A percentile compares a stretch with the other conserved stretches of the same genome.
Conservation (phyloP, 2,797 vertebrate genomes). For the Meriones psammophilus region DNA sequence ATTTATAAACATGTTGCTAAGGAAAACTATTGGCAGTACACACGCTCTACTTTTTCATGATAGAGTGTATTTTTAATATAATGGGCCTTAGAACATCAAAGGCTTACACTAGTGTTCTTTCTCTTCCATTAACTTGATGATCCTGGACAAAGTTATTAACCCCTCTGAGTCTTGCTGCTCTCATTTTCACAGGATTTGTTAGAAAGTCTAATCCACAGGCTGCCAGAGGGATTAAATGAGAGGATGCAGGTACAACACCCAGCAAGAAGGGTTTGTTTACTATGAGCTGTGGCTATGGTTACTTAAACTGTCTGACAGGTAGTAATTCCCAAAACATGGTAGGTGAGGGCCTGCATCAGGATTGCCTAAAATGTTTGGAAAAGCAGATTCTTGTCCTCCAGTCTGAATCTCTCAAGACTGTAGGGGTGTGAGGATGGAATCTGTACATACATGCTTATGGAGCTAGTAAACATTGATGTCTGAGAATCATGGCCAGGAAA, state of each 20-base stretch:
- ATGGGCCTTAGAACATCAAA: constrained; percentile 17
- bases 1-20: constrained; percentile 57
- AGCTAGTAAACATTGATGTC: background rate
- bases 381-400: background rate
- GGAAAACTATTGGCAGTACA: constrained; percentile 34
- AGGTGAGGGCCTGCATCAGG: background rate
- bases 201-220: background rate
- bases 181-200: constrained; percentile 8
- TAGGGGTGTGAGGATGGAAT: background rate
- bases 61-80: constrained; percentile 22
- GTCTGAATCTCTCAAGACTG: background rate
- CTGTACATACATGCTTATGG: background rate
- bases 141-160: background rate
- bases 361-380: background rate
- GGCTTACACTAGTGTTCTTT: background rate
- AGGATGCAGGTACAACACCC: background rate
- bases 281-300: background rate
- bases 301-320: constrained; percentile 36
- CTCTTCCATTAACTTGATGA: constrained; percentile 24
- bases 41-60: constrained; percentile 23
- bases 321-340: constrained; percentile 27
- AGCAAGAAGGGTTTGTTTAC: background rate
- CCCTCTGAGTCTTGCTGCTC: background rate
- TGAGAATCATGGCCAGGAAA: background rate
- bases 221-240: background rate